Base-by-base conservation (phyloP, 2,797 vertebrate genomes). In the Sebastes diploproa region DNA sequence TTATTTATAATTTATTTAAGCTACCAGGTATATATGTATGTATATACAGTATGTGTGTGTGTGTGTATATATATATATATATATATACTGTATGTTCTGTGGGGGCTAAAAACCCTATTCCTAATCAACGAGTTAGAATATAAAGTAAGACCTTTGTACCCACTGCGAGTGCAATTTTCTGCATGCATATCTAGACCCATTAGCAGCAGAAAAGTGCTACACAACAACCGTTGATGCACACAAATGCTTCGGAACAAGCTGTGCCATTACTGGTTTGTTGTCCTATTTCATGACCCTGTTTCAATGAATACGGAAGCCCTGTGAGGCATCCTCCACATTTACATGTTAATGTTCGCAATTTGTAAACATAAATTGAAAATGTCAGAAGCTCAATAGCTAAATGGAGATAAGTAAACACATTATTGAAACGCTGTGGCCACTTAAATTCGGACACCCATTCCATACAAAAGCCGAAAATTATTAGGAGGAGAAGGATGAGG, bases 331-430 rank as follows among this genome's bases (percentile, higher is more conserved):
- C 85, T 88, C 88, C 85, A 89, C 93, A 94, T 95, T 94, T 94
- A 93, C 92, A 94, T 95, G 91, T 87, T 94, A 94, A 95, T 94
- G 93, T 93, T 85, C 69, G 90, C 92, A 93, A 94, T 95, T 95
- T 94, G 93, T 94, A 95, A 95, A 94, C 93, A 94, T 93, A 93
- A 95, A 95, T 93, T 94, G 93, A 95, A 95, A 94, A 93, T 95
- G 93, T 95, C 94, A 95, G 90, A 90, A 92, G 93, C 93, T 95
- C 93, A 95, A 95, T 94, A 92, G 93, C 93, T 91, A 94, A 94
- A 95, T 93, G 89, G 91, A 91, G 94, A 95, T 94, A 93, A 94
- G 93, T 94, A 95, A 94, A 94, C 91, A 93, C 91, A 92, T 94
- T 93, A 94, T 88, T 90, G 84, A 92, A 92, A 85, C 52, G 84